phyloP scores from a whole-genome alignment of 2,888 invertebrate genomes.

The Biston stratarius region DNA sequence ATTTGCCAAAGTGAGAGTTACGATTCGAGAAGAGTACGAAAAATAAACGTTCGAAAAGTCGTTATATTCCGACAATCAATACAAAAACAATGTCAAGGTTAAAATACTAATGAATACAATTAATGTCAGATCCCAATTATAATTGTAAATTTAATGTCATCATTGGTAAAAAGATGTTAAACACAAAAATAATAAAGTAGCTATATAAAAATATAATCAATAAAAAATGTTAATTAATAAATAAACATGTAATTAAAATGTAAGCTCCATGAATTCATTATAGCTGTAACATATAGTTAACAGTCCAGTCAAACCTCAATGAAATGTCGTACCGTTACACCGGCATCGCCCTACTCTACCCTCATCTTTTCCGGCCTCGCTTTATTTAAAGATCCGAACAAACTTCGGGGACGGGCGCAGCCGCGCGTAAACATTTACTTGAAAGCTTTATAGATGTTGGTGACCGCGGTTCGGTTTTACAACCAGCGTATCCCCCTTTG shows the following conservation, averaged over 20 bases:
- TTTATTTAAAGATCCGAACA: slow-evolving; percentile 75
- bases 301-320: slow-evolving; percentile 24
- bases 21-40: no score
- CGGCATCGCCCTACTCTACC: slow-evolving; percentile 49
- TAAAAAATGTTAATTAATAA: no score
- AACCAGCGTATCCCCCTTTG: slow-evolving; percentile 51
- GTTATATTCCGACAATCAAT: no score
- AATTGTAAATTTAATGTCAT: no score
- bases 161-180: no score
- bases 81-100: no score
- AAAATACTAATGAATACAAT: no score
- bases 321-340: slow-evolving; percentile 30
- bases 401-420: slow-evolving; percentile 67
- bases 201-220: no score
- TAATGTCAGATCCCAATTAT: no score
- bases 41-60: no score
- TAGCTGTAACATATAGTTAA: slow-evolving; percentile 27
- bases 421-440: slow-evolving; percentile 79
- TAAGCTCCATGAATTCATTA: neutral
- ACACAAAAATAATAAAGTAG: no score
- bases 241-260: neutral
- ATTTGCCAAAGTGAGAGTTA: no score
- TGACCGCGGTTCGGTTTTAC: slow-evolving; percentile 73
- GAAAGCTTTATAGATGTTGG: slow-evolving; percentile 82
- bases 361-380: slow-evolving; percentile 63